Percentiles rank a stretch among this genome's conserved stretches.
Evolutionary conservation across 2,888 invertebrate genomes (phyloP).

Genomic region (Belgica antarctica): DNA sequence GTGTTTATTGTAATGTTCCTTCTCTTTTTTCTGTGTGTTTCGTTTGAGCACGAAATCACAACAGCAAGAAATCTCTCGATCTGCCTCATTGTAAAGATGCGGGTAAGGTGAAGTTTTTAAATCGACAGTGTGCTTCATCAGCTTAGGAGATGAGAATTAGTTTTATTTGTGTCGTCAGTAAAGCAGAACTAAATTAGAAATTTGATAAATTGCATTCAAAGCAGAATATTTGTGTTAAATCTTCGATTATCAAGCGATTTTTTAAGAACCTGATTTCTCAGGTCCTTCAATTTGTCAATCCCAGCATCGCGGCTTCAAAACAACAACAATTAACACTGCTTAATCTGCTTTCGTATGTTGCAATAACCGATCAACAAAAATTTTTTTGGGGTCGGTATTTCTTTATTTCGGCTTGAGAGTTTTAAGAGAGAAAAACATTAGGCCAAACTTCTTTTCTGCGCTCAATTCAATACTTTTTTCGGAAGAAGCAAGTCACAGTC

Average conservation of each 20-base stretch:
- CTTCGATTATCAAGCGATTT: no score
- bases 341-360: neutral
- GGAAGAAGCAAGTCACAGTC: neutral
- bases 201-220: constrained; percentile 1
- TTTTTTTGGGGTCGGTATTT: constrained; percentile 9
- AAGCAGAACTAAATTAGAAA: no score
- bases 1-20: neutral
- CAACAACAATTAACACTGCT: neutral
- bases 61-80: constrained; percentile 12
- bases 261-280: no score
- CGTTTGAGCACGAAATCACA: constrained; percentile 15
- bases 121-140: constrained; percentile 31
- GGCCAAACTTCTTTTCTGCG: constrained; percentile 8
- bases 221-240: neutral
- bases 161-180: constrained; percentile 19
- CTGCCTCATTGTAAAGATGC: constrained; percentile 35
- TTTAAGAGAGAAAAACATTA: constrained; percentile 10
- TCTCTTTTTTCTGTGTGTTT: constrained; percentile 12
- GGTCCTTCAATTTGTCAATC: no score
- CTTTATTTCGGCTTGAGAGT: constrained; percentile 21
- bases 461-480: no score
- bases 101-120: constrained; percentile 34
- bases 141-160: constrained; percentile 43
- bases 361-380: neutral
- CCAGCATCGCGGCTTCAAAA: neutral